Base-by-base conservation (phyloP, 2,113 vertebrate species). In the Lutjanus erythropterus region DNA sequence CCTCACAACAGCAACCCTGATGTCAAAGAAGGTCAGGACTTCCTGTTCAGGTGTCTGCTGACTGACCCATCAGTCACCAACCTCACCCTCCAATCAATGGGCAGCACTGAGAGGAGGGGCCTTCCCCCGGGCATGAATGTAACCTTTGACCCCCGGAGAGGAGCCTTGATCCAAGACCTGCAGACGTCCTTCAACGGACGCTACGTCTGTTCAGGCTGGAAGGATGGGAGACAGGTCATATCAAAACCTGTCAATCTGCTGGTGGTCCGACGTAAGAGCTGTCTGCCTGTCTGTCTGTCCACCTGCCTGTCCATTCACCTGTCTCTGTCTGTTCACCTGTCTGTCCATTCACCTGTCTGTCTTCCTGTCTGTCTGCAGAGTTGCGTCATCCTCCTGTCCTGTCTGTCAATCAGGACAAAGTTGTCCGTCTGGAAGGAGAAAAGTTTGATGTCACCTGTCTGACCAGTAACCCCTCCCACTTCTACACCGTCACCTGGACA, bases 371-470 rank as follows among this genome's bases (percentile, higher is more conserved):
- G 21, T 83, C 42, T 83, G 60, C 65, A 91, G 88, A 25, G 2
- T 44, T 65, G 11, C 50, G 4, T 29, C 9, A 0, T 9, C 81
- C 75, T 21, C 83, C 85, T 0, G 10, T 10, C 0, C 5, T 86
- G 42, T 66, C 65, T 3, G 9, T 49, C 44, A 83, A 95, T 80
- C 80, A 93, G 33, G 76, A 35, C 0, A 80, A 95, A 9, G 74
- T 93, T 0, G 88, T 97, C 23, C 87, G 92, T 46, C 92, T 98
- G 0, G 84, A 82, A 29, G 97, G 97, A 0, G 97, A 99, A 81
- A 60, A 3, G 7, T 96, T 97, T 46, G 2, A 78, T 5, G 92
- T 97, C 33, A 88, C 85, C 56, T 99, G 98, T 84, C 55, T 75
- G 39, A 67, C 89, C 66, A 91, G 16, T 16, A 86, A 95, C 41